Evolutionary conservation across 2,797 vertebrate genomes (phyloP).

Genomic region (Lacerta viridis): DNA sequence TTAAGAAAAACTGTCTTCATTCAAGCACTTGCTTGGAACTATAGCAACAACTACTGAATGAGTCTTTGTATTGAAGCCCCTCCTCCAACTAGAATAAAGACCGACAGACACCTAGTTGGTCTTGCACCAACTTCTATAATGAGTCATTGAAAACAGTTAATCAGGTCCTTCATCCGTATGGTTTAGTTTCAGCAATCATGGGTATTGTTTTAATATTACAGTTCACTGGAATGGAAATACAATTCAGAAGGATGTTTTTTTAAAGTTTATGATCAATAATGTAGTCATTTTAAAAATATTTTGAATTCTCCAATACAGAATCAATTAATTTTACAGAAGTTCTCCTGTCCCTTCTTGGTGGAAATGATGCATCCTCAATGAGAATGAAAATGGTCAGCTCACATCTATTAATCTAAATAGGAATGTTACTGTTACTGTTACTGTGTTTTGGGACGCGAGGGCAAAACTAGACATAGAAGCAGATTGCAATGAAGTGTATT

Average conservation of each 20-base stretch:
- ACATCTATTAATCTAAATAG: not conserved
- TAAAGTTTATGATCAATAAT: too few species aligned
- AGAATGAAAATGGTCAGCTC: not conserved
- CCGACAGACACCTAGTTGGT: not conserved
- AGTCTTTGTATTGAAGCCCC: not conserved
- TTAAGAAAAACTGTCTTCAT: not conserved
- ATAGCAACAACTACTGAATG: not conserved
- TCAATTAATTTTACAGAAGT: not conserved
- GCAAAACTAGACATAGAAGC: not conserved
- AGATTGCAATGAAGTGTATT: not conserved
- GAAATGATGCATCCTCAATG: not conserved
- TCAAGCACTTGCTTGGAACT: not conserved
- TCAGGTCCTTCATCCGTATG: not conserved
- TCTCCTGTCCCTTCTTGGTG: not conserved
- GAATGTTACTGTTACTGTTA: not conserved
- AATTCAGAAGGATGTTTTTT: too few species aligned
- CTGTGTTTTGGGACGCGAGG: not conserved
- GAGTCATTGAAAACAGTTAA: not conserved
- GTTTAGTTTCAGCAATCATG: not conserved
- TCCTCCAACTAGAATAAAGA: not conserved
- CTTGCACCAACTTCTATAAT: not conserved
- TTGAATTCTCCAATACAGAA: not conserved
- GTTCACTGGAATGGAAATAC: not conserved
- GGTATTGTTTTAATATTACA: not conserved
- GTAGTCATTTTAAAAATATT: not conserved